Evolutionary conservation across 2,888 invertebrate species (phyloP).

Genomic region (Drosophila fulvimacula): DNA sequence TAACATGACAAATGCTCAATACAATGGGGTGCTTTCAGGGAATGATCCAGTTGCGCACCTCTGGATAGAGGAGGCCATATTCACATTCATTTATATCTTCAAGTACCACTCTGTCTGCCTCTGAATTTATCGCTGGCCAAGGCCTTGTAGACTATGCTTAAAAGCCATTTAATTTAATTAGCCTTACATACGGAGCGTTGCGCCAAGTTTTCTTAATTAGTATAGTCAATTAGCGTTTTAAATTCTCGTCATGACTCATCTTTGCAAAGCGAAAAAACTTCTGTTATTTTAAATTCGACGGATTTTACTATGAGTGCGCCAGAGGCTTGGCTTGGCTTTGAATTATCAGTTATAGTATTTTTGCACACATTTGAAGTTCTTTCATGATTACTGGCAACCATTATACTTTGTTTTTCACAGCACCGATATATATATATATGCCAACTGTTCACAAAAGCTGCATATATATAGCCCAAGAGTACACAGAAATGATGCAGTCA

Average conservation of each 20-base stretch:
- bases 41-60: too few relatives aligned
- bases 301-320: background rate
- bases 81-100: background rate
- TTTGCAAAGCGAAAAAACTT: conserved; percentile 9
- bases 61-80: too few relatives aligned
- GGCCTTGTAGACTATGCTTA: conserved; percentile 3
- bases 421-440: background rate
- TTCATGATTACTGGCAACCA: background rate
- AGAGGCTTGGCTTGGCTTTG: too few relatives aligned
- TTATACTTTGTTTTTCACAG: background rate
- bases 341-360: background rate
- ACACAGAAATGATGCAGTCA: background rate
- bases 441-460: background rate
- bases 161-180: conserved; percentile 23
- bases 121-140: background rate
- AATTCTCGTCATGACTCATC: conserved; percentile 20
- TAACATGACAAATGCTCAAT: too few relatives aligned
- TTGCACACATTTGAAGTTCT: background rate
- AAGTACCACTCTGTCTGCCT: background rate
- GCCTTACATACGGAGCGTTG: conserved; percentile 9
- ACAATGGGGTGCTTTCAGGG: too few relatives aligned
- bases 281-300: conserved; percentile 31
- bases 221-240: conserved; percentile 41
- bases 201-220: conserved; percentile 41
- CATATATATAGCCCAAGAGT: background rate